Base-by-base conservation (phyloP, 1,140 invertebrate genomes). In the Dermatophagoides farinae region DNA sequence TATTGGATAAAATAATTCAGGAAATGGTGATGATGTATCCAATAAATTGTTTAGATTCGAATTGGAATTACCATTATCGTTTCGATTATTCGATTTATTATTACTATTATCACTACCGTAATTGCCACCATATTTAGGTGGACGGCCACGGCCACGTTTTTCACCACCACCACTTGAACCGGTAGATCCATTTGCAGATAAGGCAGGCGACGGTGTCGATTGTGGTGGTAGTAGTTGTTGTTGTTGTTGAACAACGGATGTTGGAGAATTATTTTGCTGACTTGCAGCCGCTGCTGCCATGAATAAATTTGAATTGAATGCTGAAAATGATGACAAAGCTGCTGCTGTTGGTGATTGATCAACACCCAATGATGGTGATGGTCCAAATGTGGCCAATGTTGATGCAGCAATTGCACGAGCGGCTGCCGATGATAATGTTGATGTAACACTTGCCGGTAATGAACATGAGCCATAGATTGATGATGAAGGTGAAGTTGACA, bases 331-430 rank as follows among this genome's bases (percentile, higher is more conserved):
- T 2, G 53, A 6, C 10, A 23, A 14, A 1, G 53, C 53, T 25
- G 53, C 53, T 16, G 53, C 53, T 23, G 53, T 31, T n/a, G 51
- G 4, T 2, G 25, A 23, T 4, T 49, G 18, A 38, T 44, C 58
- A 25, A 16, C 16, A n/a, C 31, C 58, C 6, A 37, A 22, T 10
- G 43, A 16, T 20, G 44, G 11, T 5, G 53, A 16, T 39, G 57
- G 11, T 37, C 47, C 14, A 22, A 60, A 60, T 10, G 11, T 49
- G 46, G 58, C 58, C 11, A 60, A 60, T 18, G 62, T 63, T 40
- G 58, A 55, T 16, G 57, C 59, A 44, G 62, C 62, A 16, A 63
- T 63, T 0, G 62, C 62, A 25, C 62, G 57, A 41, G 62, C 62
- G 39, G 62, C 61, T 16, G 62, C 57, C 14, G 61, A 31, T 1